These are phyloP conservation scores for Pelochelys cantorii DNA, from an alignment of 2,797 vertebrate genomes.

Conservation along the genomic window DNA sequence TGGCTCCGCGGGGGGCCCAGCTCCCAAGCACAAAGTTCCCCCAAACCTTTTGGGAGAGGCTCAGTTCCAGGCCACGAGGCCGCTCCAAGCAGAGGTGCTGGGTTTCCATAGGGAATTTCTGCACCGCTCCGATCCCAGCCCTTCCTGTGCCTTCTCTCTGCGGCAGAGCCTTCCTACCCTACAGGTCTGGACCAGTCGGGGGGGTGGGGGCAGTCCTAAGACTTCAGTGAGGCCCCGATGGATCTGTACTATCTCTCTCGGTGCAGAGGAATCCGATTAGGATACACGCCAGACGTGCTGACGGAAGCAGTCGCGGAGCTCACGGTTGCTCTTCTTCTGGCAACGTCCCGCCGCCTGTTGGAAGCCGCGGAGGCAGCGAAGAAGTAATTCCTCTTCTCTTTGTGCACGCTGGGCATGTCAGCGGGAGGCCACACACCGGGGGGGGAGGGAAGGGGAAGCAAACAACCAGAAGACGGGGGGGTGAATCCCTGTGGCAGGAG, in stretches of 20 bases:
- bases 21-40: neutral
- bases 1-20: neutral
- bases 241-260: too few relatives aligned
- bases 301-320: constrained; percentile 84
- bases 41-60: neutral
- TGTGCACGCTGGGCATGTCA: neutral
- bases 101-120: neutral
- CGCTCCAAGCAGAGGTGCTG: accelerated
- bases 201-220: too few relatives aligned
- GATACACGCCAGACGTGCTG: constrained; percentile 84
- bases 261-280: constrained; percentile 84
- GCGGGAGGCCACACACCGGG: neutral
- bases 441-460: accelerated
- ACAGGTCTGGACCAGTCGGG: neutral
- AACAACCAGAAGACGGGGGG: neutral
- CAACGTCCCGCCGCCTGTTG: constrained; percentile 86
- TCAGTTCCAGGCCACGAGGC: neutral
- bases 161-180: neutral
- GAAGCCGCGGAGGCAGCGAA: constrained; percentile 85
- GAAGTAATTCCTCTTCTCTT: constrained; percentile 63
- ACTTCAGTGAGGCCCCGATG: neutral
- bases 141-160: accelerated
- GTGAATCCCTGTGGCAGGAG: accelerated
- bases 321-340: constrained; percentile 84
- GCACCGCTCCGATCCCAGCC: accelerated